Percentiles rank a stretch among this genome's conserved stretches.
Evolutionary conservation across 2,888 invertebrate genomes (phyloP).

Genomic region (Azorinus chamasolen): DNA sequence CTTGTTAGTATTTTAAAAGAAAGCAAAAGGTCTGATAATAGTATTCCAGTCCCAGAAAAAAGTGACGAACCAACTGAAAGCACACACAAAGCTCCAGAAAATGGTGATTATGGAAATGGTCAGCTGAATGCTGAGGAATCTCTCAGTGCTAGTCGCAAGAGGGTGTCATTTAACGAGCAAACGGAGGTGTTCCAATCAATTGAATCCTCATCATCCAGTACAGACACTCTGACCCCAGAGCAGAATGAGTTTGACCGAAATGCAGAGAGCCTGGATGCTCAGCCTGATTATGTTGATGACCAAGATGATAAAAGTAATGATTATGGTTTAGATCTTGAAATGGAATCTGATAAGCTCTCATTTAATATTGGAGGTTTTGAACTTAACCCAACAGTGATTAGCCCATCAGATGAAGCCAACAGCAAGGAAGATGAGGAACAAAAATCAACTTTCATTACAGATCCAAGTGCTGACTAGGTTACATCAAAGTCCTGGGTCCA

Average conservation of each 20-base stretch:
- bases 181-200: slow-evolving; percentile 65
- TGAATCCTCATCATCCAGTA: slow-evolving; percentile 57
- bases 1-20: slow-evolving; percentile 60
- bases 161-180: slow-evolving; percentile 74
- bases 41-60: slow-evolving; percentile 38
- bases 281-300: slow-evolving; percentile 35
- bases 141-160: slow-evolving; percentile 48
- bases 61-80: slow-evolving; percentile 48
- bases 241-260: slow-evolving; percentile 45
- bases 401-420: slow-evolving; percentile 5
- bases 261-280: slow-evolving; percentile 52
- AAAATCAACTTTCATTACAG: slow-evolving; percentile 48
- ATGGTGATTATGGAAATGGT: slow-evolving; percentile 25
- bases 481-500: no score
- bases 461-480: no score
- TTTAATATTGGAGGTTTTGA: slow-evolving; percentile 61
- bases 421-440: slow-evolving; percentile 6
- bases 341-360: slow-evolving; percentile 42
- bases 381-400: slow-evolving; percentile 53
- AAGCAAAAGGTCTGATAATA: slow-evolving; percentile 40
- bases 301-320: slow-evolving; percentile 30
- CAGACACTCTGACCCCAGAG: slow-evolving; percentile 71
- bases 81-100: slow-evolving; percentile 5
- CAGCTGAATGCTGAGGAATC: slow-evolving; percentile 13
- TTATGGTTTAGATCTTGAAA: slow-evolving; percentile 14